Percentiles rank a stretch among this genome's conserved stretches.
Conservation (phyloP, 2,113 vertebrate genomes). For the Mungos mungo region DNA sequence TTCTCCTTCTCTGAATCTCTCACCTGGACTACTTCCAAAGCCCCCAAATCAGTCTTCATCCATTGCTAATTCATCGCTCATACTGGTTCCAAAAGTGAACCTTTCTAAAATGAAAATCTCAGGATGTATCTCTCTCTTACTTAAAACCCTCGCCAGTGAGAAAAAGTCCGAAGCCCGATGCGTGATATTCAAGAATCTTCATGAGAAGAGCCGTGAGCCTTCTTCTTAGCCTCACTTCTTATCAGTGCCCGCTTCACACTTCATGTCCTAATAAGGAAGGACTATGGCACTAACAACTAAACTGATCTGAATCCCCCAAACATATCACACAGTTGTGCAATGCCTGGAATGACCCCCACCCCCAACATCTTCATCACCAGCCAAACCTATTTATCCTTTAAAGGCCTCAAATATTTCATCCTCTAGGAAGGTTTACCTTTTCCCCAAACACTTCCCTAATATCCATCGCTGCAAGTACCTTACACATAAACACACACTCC, state of each 20-base stretch:
- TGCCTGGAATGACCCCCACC: background rate
- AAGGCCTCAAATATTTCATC: background rate
- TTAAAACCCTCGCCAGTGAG: slow-evolving; percentile 10
- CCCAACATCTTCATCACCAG: background rate
- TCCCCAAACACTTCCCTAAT: background rate
- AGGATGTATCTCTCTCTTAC: background rate
- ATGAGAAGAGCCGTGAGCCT: background rate
- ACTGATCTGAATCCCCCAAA: slow-evolving; percentile 13
- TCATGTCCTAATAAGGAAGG: background rate
- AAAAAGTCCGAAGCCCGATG: background rate
- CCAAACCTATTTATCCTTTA: background rate
- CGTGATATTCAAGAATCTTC: background rate
- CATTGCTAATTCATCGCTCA: background rate
- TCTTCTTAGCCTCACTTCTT: background rate
- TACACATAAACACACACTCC: background rate
- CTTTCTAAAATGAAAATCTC: slow-evolving; percentile 23
- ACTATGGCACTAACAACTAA: background rate
- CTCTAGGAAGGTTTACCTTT: background rate
- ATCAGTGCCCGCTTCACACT: background rate
- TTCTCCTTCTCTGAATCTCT: background rate
- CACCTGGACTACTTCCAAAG: background rate
- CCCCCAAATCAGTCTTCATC: background rate
- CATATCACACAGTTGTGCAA: background rate
- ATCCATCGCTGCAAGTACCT: background rate
- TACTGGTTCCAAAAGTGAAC: background rate